Percentiles rank a stretch among this genome's conserved stretches.
Conservation (phyloP, 2,113 vertebrate genomes). For the Sakesphorus luctuosus region DNA sequence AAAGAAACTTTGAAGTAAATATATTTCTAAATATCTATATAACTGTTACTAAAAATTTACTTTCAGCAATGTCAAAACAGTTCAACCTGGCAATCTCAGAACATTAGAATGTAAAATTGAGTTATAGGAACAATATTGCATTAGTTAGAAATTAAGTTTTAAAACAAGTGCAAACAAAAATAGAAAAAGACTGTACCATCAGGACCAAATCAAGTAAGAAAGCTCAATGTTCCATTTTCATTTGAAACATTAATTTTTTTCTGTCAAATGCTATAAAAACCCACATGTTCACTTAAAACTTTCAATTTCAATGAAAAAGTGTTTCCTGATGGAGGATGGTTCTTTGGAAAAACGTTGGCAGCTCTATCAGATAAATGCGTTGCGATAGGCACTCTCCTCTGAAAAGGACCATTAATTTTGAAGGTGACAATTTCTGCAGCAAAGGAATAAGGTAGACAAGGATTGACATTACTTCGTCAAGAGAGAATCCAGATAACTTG, state of each 20-base stretch:
- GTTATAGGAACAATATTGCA: background rate
- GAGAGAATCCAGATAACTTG: slow-evolving; percentile 13
- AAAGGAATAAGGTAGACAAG: slow-evolving; percentile 36
- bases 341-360: slow-evolving; percentile 1
- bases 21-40: background rate
- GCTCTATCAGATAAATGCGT: slow-evolving; percentile 34
- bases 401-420: slow-evolving; percentile 59
- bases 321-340: background rate
- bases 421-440: slow-evolving; percentile 42
- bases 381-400: slow-evolving; percentile 11
- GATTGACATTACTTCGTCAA: slow-evolving; percentile 1
- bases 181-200: background rate
- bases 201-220: background rate
- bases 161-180: slow-evolving; percentile 1
- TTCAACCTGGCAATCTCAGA: background rate
- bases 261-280: slow-evolving; percentile 21
- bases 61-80: background rate
- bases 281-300: background rate
- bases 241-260: slow-evolving; percentile 11
- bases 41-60: background rate
- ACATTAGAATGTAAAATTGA: background rate
- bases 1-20: background rate
- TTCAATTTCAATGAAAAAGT: background rate
- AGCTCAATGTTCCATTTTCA: background rate
- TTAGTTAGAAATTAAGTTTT: slow-evolving; percentile 31